Evolutionary conservation across 1,140 invertebrate genomes (phyloP).

Genomic region (Nixonia krombeini): DNA sequence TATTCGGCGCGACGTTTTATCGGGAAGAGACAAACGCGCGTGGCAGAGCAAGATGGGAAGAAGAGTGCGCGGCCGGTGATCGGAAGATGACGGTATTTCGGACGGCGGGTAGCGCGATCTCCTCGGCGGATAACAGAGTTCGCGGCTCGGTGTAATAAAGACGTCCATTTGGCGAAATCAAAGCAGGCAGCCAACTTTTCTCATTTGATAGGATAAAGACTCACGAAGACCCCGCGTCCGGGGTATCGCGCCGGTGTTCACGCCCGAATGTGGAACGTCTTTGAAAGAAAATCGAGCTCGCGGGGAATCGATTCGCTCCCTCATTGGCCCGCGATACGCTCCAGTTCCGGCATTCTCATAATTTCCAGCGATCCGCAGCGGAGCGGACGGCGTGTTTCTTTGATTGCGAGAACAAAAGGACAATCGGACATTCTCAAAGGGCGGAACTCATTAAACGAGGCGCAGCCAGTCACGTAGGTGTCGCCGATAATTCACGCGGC

Average conservation of each 20-base stretch:
- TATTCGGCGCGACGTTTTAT: too few species aligned
- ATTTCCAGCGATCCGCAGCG: conserved; percentile 23
- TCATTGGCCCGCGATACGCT: conserved; percentile 24
- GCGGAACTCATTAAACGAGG: conserved; percentile 29
- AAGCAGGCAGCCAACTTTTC: neutral
- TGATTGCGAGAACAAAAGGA: conserved; percentile 6
- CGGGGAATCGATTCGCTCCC: conserved; percentile 29
- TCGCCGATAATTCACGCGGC: conserved; percentile 14
- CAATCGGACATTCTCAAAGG: conserved; percentile 15
- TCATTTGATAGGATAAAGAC: conserved; percentile 18
- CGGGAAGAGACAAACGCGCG: too few species aligned
- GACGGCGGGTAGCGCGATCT: too few species aligned
- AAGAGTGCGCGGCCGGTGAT: too few species aligned
- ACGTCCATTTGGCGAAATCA: too few species aligned
- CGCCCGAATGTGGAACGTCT: conserved; percentile 27
- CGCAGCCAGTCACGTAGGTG: conserved; percentile 11
- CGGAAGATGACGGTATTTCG: too few species aligned
- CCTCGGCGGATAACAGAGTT: too few species aligned
- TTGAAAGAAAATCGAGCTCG: conserved; percentile 2
- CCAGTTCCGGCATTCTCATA: conserved; percentile 19
- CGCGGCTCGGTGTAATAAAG: too few species aligned
- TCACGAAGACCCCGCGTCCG: conserved; percentile 13
- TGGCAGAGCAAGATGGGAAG: too few species aligned
- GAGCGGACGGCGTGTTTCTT: conserved; percentile 17
- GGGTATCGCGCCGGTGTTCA: conserved; percentile 18